Evolutionary conservation across 2,888 invertebrate genomes (phyloP), one percentile per base, ranked within the genome.

Genomic region (Mesoligia furuncula): DNA sequence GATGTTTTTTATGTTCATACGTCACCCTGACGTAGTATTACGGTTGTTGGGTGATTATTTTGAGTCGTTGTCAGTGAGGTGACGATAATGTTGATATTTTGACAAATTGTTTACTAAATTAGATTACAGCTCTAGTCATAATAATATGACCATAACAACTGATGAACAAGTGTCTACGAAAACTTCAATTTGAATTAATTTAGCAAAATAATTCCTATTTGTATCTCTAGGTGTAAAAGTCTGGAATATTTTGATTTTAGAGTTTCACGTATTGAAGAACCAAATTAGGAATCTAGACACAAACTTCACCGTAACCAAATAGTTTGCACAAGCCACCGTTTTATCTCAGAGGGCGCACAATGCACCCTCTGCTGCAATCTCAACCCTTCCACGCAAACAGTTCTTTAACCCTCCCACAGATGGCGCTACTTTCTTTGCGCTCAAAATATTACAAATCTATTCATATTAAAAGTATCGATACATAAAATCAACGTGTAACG

Each of bases 321-420:
- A 75, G 81, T 81, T 84, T 67, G 62, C 36, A 80, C 51, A 59
- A 71, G 15, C 17, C 24, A 36, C 51, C 57, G 36, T 68, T 76
- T 73, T 45, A 65, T 54, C 54, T 71, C 20, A 45, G 85, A 88
- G 88, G 91, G 91, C 91, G 92, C 90, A 91, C 64, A 70, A 86
- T 93, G 92, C 93, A 93, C 72, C 85, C 81, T 77, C 75, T 62
- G 87, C 73, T 93, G 93, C 94, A 93, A 75, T 87, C 75, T 79
- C 75, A 81, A 90, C 89, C 89, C 90, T 81, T 91, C 87, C 79
- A 78, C 39, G 68, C 54, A 80, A 76, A 85, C 85, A 93, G 90
- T 95, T 87, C 86, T 1, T 70, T 54, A 83, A 83, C 95, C 95
- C 94, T 90, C 65, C 74, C 80, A 90, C n/a, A 96, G 95, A 95